Percentiles rank a stretch among this genome's conserved stretches.
phyloP scores from a whole-genome alignment of 2,888 invertebrate genomes.

The Epinotia brunnichana region DNA sequence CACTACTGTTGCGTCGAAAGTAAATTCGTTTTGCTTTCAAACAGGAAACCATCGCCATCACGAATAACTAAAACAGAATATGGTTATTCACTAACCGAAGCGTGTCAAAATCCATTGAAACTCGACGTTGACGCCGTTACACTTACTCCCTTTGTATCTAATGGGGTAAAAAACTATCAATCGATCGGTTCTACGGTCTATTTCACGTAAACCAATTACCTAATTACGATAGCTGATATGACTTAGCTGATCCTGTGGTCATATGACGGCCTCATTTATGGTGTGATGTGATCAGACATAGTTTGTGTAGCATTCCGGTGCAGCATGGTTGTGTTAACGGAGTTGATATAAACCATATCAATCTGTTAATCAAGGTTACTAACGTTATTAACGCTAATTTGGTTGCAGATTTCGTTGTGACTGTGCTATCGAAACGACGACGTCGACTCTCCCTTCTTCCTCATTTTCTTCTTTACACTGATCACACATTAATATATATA shows the following conservation, averaged over 20 bases:
- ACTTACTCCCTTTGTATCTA: conserved; percentile 23
- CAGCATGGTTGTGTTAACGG: no score
- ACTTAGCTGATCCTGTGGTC: background rate
- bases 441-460: no score
- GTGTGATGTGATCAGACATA: no score
- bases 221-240: conserved; percentile 19
- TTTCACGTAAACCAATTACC: conserved; percentile 25
- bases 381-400: no score
- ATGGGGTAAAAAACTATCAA: conserved; percentile 28
- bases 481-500: no score
- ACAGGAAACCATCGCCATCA: background rate
- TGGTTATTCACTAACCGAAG: conserved; percentile 21
- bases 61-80: conserved; percentile 17
- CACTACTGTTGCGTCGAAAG: background rate
- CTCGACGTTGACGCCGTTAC: conserved; percentile 30
- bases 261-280: no score
- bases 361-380: no score
- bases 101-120: conserved; percentile 36
- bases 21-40: background rate
- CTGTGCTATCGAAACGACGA: no score
- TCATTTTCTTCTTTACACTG: no score
- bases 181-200: conserved; percentile 39
- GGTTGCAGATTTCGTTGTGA: no score
- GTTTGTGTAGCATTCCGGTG: no score
- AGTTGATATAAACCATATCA: no score